These are phyloP conservation scores for Candoia aspera DNA, from an alignment of 2,113 vertebrate genomes.

Conservation along the genomic window DNA sequence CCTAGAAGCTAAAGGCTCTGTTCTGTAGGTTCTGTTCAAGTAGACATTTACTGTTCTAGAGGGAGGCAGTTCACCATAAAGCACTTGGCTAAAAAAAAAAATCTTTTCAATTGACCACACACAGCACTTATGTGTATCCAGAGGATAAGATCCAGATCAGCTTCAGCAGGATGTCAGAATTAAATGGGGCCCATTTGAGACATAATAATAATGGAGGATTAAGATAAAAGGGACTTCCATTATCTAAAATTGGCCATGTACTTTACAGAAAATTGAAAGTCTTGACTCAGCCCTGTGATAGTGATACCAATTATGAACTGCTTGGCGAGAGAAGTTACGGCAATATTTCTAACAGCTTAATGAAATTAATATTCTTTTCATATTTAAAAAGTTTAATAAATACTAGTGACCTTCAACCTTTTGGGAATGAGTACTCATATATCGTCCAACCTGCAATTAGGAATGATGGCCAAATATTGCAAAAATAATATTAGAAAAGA, in stretches of 20 bases:
- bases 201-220: conserved; percentile 54
- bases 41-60: conserved; percentile 54
- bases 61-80: conserved; percentile 49
- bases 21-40: conserved; percentile 50
- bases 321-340: conserved; percentile 26
- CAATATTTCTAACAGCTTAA: conserved; percentile 8
- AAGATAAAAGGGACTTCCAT: conserved; percentile 56
- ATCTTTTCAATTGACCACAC: conserved; percentile 52
- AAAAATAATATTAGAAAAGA: neutral
- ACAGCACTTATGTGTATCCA: conserved; percentile 59
- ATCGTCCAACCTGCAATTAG: neutral
- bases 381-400: neutral
- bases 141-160: conserved; percentile 58
- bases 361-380: conserved; percentile 43
- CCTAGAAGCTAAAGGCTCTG: conserved; percentile 37
- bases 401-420: neutral
- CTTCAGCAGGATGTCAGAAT: conserved; percentile 45
- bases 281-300: conserved; percentile 43
- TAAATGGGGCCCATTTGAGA: conserved; percentile 44
- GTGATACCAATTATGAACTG: conserved; percentile 43
- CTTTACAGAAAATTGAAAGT: conserved; percentile 44
- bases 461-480: neutral
- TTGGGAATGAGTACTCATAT: neutral
- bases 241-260: conserved; percentile 64
- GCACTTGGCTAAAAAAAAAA: conserved; percentile 42